Base-by-base conservation (phyloP, 2,113 vertebrate genomes). In the Gymnarchus niloticus region DNA sequence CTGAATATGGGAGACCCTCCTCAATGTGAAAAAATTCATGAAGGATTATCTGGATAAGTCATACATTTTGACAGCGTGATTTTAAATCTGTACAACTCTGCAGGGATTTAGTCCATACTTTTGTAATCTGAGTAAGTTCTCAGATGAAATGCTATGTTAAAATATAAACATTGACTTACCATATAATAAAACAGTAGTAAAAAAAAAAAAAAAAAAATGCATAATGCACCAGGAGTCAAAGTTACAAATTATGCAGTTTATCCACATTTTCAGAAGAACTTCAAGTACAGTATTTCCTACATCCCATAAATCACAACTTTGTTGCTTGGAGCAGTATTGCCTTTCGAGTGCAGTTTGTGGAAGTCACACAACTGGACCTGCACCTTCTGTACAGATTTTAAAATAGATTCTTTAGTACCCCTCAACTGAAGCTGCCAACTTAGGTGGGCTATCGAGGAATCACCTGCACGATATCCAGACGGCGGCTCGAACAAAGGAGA, bases 21-120 rank as follows among this genome's bases (percentile, higher is more conserved):
- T 49, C 49, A 19, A 52, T 28, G n/a, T 49, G 49, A 51, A n/a
- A 37, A 25, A 33, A 48, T 82, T 56, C 80, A 46, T 69, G 23
- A 83, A 84, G 83, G 83, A 87, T 87, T 87, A 87, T 57, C 86
- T 83, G 65, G 56, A 52, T 33, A 56, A 54, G 44, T 48, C 23
- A 21, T 73, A 51, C 85, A 12, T 56, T 69, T 87, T 85, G 86
- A 85, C 84, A 85, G 87, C n/a, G 69, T 83, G 85, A 87, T 87
- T 83, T 85, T 73, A 54, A 44, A 81, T 54, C 37, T 54, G 52
- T 59, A 78, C 21, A 56, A 33, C 14, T 59, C 59, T 73, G 57
- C 56, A 69, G 28, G 51, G 48, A n/a, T 56, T 82, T 57, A 86
- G 51, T 80, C 46, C 80, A 46, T 69, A 14, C 56, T 82, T 81